phyloP scores from a whole-genome alignment of 2,888 invertebrate species.

The Ethmia dodecea region DNA sequence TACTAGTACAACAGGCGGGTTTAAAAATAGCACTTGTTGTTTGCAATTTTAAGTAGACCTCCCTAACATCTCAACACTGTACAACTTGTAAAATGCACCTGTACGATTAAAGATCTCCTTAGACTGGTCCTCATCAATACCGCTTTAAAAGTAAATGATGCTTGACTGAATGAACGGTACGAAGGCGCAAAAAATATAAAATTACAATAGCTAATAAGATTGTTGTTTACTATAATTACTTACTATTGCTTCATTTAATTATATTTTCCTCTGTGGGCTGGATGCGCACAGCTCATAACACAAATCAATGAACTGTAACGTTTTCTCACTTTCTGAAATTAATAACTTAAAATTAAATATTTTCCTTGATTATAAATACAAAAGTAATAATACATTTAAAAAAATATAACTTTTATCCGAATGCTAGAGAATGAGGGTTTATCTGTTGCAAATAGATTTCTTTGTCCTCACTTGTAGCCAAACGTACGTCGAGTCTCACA shows the following conservation, averaged over 20 bases:
- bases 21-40: slow-evolving; percentile 30
- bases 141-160: slow-evolving; percentile 37
- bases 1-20: slow-evolving; percentile 28
- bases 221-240: slow-evolving; percentile 31
- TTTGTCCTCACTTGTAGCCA: too few relatives aligned
- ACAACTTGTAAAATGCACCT: not conserved
- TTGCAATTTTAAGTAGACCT: slow-evolving; percentile 24
- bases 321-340: too few relatives aligned
- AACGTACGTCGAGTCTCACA: too few relatives aligned
- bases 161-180: slow-evolving; percentile 33
- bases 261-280: not conserved
- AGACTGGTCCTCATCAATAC: slow-evolving; percentile 25
- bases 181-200: slow-evolving; percentile 24
- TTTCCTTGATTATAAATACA: too few relatives aligned
- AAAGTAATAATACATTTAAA: too few relatives aligned
- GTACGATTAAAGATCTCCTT: slow-evolving; percentile 17
- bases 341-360: too few relatives aligned
- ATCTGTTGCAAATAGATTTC: too few relatives aligned
- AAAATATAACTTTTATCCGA: too few relatives aligned
- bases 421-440: too few relatives aligned
- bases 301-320: too few relatives aligned
- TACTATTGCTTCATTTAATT: slow-evolving; percentile 28
- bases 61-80: slow-evolving; percentile 11
- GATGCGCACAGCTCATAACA: too few relatives aligned
- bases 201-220: slow-evolving; percentile 28